Base-by-base conservation (phyloP, 2,113 vertebrate genomes). In the Chaenocephalus aceratus region DNA sequence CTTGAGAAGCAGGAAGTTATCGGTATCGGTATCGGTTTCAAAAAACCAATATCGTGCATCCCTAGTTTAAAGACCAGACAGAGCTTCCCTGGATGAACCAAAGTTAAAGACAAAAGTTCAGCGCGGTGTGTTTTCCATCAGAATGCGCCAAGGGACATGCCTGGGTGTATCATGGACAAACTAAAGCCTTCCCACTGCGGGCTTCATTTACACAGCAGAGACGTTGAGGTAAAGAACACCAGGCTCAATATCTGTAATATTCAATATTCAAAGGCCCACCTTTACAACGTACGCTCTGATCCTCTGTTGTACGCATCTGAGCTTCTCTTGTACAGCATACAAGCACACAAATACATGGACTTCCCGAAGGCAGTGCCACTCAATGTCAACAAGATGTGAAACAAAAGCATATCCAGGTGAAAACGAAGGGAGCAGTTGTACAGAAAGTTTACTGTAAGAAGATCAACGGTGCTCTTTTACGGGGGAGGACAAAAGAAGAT, bases 241-340 rank as follows among this genome's bases (percentile, higher is more conserved):
- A 0, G 23, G 63, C 68, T 84, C 52, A 41, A 49, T 49, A 66
- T 65, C 65, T 75, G 30, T n/a, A n/a, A n/a, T n/a, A n/a, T n/a
- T n/a, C n/a, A n/a, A n/a, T n/a, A n/a, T n/a, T 75, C 69, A 73
- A 68, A 78, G 53, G 73, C 75, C 49, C 66, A 60, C 41, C 62
- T 72, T 51, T 58, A 36, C 26, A 6, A 10, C 46, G 46, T 2
- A 3, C 52, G 46, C 23, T 51, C 69, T 0, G 46, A 72, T 41
- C 36, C 7, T 41, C 5, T 41, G 5, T 6, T 41, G 36, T 36
- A 36, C 36, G 6, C 36, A 36, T 36, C 36, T 36, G 36, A 36
- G 63, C 67, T 36, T 51, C 34, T 78, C 7, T 56, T 75, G 57
- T 30, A 10, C 23, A 2, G 30, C 41, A 57, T 12, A 11, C 63